Conservation (phyloP, 1,140 invertebrate species). For the Arion vulgaris region DNA sequence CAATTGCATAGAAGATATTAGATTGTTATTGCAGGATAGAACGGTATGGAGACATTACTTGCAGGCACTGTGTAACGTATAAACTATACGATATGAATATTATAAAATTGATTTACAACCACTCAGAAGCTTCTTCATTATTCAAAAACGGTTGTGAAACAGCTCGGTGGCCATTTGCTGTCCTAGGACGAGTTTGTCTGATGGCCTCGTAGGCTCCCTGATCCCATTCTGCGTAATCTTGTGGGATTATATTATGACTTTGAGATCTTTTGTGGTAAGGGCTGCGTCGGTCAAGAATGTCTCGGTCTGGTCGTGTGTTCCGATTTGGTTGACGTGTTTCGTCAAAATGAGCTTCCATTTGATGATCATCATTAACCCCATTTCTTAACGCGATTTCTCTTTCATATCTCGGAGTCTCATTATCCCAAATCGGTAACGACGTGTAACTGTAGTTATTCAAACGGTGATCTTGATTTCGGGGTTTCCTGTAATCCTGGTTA, state of each 20-base stretch:
- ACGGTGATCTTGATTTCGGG: not conserved
- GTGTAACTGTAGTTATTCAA: not conserved
- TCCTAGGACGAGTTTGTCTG: not conserved
- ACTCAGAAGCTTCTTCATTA: not conserved
- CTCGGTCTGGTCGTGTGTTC: not conserved
- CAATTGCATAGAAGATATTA: too few species aligned
- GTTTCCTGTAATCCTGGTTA: not conserved
- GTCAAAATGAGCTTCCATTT: not conserved
- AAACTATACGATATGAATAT: too few species aligned
- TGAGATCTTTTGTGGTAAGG: not conserved
- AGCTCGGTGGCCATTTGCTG: not conserved
- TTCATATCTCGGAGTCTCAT: not conserved
- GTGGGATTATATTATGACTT: not conserved
- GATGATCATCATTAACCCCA: not conserved
- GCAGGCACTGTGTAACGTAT: too few species aligned
- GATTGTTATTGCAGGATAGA: too few species aligned
- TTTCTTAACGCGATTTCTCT: not conserved
- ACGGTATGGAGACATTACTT: too few species aligned
- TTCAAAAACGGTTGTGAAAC: constrained; percentile 16
- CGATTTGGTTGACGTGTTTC: not conserved
- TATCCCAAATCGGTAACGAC: not conserved
- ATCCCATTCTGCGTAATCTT: not conserved
- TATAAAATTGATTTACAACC: too few species aligned
- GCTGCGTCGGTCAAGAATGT: too few species aligned
- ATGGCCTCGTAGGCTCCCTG: not conserved